phyloP scores from a whole-genome alignment of 2,113 vertebrate species.

The Nerophis lumbriciformis region DNA sequence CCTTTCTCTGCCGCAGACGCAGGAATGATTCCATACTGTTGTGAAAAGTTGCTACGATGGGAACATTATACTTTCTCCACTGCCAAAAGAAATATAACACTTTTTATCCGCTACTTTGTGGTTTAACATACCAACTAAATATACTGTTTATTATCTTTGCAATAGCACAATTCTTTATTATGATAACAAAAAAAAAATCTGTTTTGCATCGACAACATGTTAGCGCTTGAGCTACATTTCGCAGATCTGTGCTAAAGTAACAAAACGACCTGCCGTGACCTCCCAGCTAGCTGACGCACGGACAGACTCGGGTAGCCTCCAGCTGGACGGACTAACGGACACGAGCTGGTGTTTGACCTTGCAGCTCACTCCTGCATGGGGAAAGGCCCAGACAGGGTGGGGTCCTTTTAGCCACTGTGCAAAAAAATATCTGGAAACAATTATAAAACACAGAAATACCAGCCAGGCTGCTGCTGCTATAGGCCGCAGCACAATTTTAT shows the following conservation, averaged over 20 bases:
- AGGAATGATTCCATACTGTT: slow-evolving; percentile 46
- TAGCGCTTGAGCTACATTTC: slow-evolving; percentile 6
- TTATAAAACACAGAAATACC: slow-evolving; percentile 28
- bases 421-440: slow-evolving; percentile 66
- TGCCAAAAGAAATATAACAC: slow-evolving; percentile 7
- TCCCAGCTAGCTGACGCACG: slow-evolving; percentile 12
- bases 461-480: slow-evolving; percentile 14
- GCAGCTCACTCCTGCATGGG: slow-evolving; percentile 43
- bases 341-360: slow-evolving; percentile 41
- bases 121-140: no score
- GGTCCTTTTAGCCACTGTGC: slow-evolving; percentile 50
- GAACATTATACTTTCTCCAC: slow-evolving; percentile 37
- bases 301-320: slow-evolving; percentile 6
- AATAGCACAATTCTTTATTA: no score
- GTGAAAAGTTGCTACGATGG: slow-evolving; percentile 29
- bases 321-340: slow-evolving; percentile 21
- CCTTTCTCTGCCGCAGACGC: slow-evolving; percentile 8
- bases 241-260: slow-evolving; percentile 7
- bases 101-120: neutral
- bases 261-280: slow-evolving; percentile 17
- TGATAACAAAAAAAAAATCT: no score
- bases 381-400: slow-evolving; percentile 64
- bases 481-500: slow-evolving; percentile 23
- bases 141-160: no score
- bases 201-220: neutral